A percentile compares a stretch with the other conserved stretches of the same genome.
Conservation (phyloP, 2,888 invertebrate genomes). For the Thecocarcelia acutangulata region DNA sequence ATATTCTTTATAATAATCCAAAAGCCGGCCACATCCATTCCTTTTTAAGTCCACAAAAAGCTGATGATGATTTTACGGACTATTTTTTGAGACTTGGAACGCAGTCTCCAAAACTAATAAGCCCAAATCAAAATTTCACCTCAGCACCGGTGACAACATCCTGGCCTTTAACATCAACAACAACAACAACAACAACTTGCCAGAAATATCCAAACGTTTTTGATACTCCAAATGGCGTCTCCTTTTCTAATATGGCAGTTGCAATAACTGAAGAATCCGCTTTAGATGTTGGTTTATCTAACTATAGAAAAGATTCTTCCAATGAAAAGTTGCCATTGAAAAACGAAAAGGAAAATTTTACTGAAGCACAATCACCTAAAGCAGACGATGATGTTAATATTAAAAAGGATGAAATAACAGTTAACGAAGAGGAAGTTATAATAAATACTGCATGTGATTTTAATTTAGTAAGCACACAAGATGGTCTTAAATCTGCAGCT, state of each 20-base stretch:
- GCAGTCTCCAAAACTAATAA: neutral
- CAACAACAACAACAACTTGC: neutral
- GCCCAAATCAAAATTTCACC: neutral
- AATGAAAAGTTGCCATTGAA: neutral
- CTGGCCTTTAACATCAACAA: neutral
- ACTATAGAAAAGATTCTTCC: conserved; percentile 12
- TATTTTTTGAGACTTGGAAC: conserved; percentile 13
- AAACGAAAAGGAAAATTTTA: neutral
- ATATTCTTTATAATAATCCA: conserved; percentile 24
- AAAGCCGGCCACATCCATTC: conserved; percentile 12
- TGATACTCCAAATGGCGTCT: conserved; percentile 35
- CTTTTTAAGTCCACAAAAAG: conserved; percentile 3
- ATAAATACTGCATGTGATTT: conserved; percentile 2
- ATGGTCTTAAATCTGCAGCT: conserved; percentile 5
- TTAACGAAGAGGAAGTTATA: conserved; percentile 12
- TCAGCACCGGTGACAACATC: neutral
- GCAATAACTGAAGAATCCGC: conserved; percentile 50
- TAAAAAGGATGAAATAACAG: neutral
- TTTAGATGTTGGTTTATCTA: conserved; percentile 18
- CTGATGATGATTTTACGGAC: neutral
- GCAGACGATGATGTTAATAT: neutral
- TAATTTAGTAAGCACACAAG: neutral
- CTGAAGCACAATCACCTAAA: neutral
- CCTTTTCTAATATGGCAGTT: conserved; percentile 50
- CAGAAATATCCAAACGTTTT: neutral